A percentile compares a stretch with the other conserved stretches of the same genome.
Conservation (phyloP, 2,113 vertebrate genomes). For the Tetrao urogallus region DNA sequence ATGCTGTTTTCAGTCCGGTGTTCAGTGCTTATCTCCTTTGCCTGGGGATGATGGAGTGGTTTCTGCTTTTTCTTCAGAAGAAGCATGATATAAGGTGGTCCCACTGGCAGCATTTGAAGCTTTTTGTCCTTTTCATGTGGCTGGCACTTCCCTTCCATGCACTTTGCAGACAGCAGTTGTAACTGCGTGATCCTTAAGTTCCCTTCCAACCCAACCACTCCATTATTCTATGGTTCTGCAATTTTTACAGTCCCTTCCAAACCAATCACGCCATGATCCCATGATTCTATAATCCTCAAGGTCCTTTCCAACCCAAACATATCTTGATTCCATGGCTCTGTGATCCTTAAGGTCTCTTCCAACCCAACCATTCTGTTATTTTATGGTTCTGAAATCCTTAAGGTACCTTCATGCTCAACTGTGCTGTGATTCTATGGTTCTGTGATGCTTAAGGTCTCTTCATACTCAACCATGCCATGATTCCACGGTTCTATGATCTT, state of each 20-base stretch:
- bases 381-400: too few species aligned
- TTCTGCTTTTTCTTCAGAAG: background rate
- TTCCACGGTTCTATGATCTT: too few species aligned
- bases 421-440: too few species aligned
- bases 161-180: background rate
- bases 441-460: too few species aligned
- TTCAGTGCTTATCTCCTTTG: background rate
- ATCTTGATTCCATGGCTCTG: background rate
- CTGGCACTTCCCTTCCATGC: fast-evolving
- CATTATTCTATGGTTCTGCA: background rate
- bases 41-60: fast-evolving
- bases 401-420: background rate
- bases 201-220: background rate
- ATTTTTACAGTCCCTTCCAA: too few species aligned
- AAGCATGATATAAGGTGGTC: background rate
- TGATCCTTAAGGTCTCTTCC: too few species aligned
- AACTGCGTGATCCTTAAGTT: too few species aligned
- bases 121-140: background rate
- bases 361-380: background rate
- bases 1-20: background rate
- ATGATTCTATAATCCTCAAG: too few species aligned
- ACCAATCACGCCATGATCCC: background rate
- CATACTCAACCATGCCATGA: background rate
- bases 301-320: background rate
- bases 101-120: background rate